A percentile compares a stretch with the other conserved stretches of the same genome.
Conservation (phyloP, 2,888 invertebrate genomes). For the Imbricaverruca yamaguchii region DNA sequence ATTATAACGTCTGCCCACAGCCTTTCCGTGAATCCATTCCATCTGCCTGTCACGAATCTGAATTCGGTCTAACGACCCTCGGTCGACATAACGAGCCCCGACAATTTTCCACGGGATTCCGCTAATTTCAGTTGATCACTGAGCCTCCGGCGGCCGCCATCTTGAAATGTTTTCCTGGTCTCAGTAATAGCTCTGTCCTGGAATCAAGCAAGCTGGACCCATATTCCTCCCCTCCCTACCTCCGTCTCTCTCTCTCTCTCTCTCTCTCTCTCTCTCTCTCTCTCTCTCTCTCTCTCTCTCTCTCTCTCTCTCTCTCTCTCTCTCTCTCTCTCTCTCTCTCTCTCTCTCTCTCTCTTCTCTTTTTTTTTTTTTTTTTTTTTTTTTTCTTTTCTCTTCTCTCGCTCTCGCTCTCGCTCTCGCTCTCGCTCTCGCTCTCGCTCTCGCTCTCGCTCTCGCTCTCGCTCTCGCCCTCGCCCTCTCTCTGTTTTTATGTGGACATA, state of each 20-base stretch:
- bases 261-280: conserved; percentile 22
- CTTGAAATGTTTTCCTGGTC: no score
- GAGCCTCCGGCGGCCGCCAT: neutral
- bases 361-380: neutral
- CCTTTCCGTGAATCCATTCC: conserved; percentile 7
- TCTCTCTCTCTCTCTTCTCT: conserved; percentile 20
- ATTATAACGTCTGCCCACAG: neutral
- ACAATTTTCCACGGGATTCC: neutral
- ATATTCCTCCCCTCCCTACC: no score
- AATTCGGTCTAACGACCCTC: neutral
- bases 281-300: conserved; percentile 24
- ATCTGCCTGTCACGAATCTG: neutral
- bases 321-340: conserved; percentile 23
- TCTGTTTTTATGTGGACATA: no score
- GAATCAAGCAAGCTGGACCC: no score
- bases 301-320: conserved; percentile 25
- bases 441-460: no score
- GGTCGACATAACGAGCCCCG: neutral
- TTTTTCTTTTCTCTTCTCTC: neutral
- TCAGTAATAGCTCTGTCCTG: no score
- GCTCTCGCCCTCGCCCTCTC: no score
- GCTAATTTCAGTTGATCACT: conserved; percentile 11
- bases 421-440: no score
- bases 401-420: no score
- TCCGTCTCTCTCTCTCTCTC: no score